Evolutionary conservation across 1,140 invertebrate species (phyloP).

Genomic region (Bactericera cockerelli): DNA sequence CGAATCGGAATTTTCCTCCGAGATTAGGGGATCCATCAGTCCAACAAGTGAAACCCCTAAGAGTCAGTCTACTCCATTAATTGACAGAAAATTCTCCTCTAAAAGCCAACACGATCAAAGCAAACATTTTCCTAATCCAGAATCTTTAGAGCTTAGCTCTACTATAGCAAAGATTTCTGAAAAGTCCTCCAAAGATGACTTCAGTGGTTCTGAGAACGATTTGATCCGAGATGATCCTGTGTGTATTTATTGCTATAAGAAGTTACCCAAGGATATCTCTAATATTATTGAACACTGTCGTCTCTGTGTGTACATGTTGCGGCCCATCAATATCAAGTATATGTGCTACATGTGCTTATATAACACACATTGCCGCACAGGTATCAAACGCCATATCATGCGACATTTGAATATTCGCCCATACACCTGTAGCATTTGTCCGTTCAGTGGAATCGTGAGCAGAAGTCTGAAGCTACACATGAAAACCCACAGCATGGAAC

Average conservation of each 20-base stretch:
- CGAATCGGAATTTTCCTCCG: too few species aligned
- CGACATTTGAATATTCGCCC: neutral
- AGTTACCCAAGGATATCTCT: conserved; percentile 3
- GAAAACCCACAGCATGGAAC: neutral
- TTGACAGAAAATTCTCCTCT: too few species aligned
- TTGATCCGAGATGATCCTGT: neutral
- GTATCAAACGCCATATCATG: conserved; percentile 3
- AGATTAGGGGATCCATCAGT: too few species aligned
- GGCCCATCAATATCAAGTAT: conserved; percentile 7
- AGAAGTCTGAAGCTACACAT: conserved; percentile 3
- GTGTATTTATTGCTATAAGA: conserved; percentile 3
- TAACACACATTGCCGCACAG: neutral
- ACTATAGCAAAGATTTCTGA: too few species aligned
- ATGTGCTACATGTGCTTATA: conserved; percentile 6
- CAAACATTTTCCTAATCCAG: too few species aligned
- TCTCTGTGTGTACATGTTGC: neutral
- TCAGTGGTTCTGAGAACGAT: neutral
- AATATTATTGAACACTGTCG: conserved; percentile 8
- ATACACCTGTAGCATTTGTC: neutral
- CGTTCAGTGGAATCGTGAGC: conserved; percentile 1
- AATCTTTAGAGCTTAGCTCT: too few species aligned
- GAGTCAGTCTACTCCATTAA: too few species aligned
- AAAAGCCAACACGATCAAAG: too few species aligned
- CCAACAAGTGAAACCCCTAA: too few species aligned
- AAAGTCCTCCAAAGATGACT: too few species aligned